Evolutionary conservation across 2,888 invertebrate species (phyloP), one percentile per base, ranked within the genome.

Genomic region (Cetonia aurata): DNA sequence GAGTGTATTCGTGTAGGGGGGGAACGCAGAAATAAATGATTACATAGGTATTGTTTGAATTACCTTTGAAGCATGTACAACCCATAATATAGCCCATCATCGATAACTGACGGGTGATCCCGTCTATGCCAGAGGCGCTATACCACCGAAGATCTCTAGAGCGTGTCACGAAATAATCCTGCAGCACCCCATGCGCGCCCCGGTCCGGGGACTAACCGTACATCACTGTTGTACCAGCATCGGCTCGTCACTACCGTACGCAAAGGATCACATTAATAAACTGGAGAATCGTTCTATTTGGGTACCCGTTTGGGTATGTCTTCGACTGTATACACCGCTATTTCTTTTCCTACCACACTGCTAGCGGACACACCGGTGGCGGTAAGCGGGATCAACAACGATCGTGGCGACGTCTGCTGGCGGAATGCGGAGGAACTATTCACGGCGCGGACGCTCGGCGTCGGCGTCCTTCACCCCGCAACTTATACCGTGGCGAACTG

Each of bases 31-130:
- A n/a, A 42, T 57, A 17, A 42, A 6, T 57, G 37, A 33, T 13
- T 56, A n/a, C n/a, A n/a, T n/a, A 37, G 15, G 15, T 42, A 42
- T 42, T 59, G 3, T 59, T 48, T 46, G 42, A 71, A 65, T 37
- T 89, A 93, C 94, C 94, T 93, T 93, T 93, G 87, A 95, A 90
- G 89, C 94, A 95, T 87, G 94, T 93, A 89, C 94, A 95, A 86
- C 94, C 94, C 95, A 94, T 94, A 89, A 94, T 94, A 90, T 93
- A 94, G 87, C 94, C 94, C 94, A 95, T 95, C 93, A 94, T 93
- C 88, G 90, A 84, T 80, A 77, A 72, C 71, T 70, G 75, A 75
- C 78, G 77, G 76, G 80, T 77, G 57, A 57, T 70, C 74, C 75
- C 78, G 76, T 78, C 76, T 72, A 72, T 73, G 66, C 70, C 79